These are phyloP conservation scores for Nymphalis urticae DNA, from an alignment of 2,888 invertebrate genomes.

Conservation along the genomic window DNA sequence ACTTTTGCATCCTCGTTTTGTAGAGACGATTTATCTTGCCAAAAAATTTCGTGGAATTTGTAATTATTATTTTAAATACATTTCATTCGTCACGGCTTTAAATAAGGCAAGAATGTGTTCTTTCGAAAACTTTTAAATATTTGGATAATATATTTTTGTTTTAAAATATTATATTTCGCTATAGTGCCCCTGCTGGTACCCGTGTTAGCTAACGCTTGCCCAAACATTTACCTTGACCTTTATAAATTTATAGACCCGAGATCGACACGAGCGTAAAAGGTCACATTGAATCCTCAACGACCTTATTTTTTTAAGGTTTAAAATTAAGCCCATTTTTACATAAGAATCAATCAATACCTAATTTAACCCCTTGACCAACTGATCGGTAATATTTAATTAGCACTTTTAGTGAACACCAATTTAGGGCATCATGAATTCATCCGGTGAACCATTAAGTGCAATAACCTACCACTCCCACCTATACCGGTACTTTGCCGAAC, in stretches of 20 bases:
- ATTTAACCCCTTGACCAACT: not conserved
- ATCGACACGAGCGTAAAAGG: not conserved
- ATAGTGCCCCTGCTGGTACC: too few species aligned
- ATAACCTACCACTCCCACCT: constrained; percentile 37
- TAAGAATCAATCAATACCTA: not conserved
- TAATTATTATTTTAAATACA: constrained; percentile 44
- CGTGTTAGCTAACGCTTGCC: not conserved
- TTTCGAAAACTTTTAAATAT: not conserved
- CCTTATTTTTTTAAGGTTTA: too few species aligned
- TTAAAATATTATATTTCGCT: too few species aligned
- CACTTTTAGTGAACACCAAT: constrained; percentile 47
- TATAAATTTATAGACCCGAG: too few species aligned
- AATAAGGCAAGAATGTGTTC: constrained; percentile 8
- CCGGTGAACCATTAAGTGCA: constrained; percentile 38
- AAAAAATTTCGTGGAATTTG: constrained; percentile 41
- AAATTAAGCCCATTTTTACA: too few species aligned
- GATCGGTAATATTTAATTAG: constrained; percentile 4
- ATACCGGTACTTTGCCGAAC: constrained; percentile 32
- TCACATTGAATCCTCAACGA: too few species aligned
- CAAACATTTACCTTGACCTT: constrained; percentile 1
- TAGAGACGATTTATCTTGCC: constrained; percentile 39
- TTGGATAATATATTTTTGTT: not conserved
- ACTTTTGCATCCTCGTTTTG: constrained; percentile 40
- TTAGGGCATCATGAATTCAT: constrained; percentile 38
- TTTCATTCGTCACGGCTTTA: constrained; percentile 38